Base-by-base conservation (phyloP, 2,888 invertebrate species). In the Athalia rosae region DNA sequence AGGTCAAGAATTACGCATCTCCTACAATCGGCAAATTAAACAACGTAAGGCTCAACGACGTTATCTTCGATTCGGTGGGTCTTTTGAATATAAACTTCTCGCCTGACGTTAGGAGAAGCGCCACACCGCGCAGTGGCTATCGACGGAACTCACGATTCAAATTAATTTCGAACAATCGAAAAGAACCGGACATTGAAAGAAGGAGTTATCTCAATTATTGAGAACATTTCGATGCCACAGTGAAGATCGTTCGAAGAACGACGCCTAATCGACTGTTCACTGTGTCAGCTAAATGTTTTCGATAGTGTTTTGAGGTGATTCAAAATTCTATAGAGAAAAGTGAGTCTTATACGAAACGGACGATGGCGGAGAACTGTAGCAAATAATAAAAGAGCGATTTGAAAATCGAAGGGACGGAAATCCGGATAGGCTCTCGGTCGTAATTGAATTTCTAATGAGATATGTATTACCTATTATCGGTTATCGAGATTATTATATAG, bases 381-480 rank as follows among this genome's bases (percentile, higher is more conserved):
- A 50, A 67, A 67, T 71, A 43, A 67, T 58, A 43, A 58, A 5
- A 71, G 41, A 56, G 11, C 28, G 41, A 50, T 53, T 4, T 7
- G 58, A 41, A 8, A 71, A 84, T 83, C 84, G 84, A 87, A 83
- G 85, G 87, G 83, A 87, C 85, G 84, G 85, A 87, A 87, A 85
- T 85, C 84, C 87, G 85, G 84, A 87, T 85, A 84, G 84, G 82
- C 82, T 76, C 79, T 76, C 78, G 58, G 71, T 71, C 58, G 43
- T 71, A 43, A n/a, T n/a, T 7, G 13, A 15, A 58, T 5, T 13
- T 41, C n/a, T 76, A 53, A 47, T 50, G 53, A 13, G 28, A 41
- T 56, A 41, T 11, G 81, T 78, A 83, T 83, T 83, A 78, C 83
- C 82, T 84, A 85, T 76, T 41, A 28, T 56, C 43, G 28, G 69